These are phyloP conservation scores for Zosterops japonicus DNA, from an alignment of 2,113 vertebrate genomes.

Conservation along the genomic window DNA sequence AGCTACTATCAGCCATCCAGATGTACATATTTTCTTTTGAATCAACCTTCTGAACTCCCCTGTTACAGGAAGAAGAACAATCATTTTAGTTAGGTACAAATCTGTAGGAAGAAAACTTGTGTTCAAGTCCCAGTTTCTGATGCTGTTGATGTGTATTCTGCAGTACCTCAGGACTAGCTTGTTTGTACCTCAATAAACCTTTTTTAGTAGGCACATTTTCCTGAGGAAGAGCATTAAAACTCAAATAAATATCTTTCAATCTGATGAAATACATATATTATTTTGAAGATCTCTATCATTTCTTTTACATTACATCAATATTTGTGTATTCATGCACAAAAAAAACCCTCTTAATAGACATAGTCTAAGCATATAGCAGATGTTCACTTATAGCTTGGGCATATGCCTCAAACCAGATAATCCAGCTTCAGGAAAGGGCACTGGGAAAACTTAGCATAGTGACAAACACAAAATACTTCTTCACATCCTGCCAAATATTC, in stretches of 20 bases:
- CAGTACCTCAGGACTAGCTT: neutral
- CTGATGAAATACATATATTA: neutral
- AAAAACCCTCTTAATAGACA: neutral
- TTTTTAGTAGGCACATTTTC: neutral
- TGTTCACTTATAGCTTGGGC: neutral
- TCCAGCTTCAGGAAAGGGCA: neutral
- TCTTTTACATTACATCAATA: neutral
- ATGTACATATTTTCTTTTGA: neutral
- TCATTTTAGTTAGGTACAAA: neutral
- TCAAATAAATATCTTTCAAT: neutral
- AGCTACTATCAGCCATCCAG: neutral
- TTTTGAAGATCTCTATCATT: neutral
- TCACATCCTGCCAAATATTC: neutral
- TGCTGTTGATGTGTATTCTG: neutral
- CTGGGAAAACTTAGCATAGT: neutral
- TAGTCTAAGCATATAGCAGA: neutral
- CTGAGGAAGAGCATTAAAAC: neutral
- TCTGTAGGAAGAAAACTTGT: neutral
- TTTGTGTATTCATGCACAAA: neutral
- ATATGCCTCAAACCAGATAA: neutral
- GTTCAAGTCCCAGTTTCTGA: neutral
- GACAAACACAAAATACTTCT: neutral
- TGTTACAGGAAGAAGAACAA: neutral
- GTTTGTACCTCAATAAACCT: neutral
- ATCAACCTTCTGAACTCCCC: neutral